Conservation (phyloP, 2,888 invertebrate species). For the Lepidocyrtoides sp. region DNA sequence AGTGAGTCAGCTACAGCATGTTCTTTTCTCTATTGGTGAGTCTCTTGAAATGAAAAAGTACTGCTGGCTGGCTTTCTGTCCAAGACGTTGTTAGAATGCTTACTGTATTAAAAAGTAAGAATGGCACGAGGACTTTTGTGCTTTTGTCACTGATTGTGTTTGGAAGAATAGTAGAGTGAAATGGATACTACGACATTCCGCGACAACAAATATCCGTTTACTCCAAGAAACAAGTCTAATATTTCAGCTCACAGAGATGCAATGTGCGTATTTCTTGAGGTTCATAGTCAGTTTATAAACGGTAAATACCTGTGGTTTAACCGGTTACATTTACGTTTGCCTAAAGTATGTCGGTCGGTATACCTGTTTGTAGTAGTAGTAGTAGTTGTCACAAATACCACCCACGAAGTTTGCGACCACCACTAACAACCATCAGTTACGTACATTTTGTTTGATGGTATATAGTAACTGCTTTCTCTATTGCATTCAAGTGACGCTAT, state of each 20-base stretch:
- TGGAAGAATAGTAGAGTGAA: constrained; percentile 20
- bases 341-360: background rate
- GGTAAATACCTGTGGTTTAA: constrained; percentile 32
- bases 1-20: background rate
- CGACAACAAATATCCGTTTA: constrained; percentile 17
- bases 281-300: background rate
- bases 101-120: background rate
- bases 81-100: background rate
- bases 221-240: background rate
- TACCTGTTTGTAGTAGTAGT: background rate
- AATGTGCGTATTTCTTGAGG: background rate
- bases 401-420: constrained; percentile 19
- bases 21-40: background rate
- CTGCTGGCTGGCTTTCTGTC: constrained; percentile 23
- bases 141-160: constrained; percentile 64
- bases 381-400: constrained; percentile 9
- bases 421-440: constrained; percentile 22
- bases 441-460: constrained; percentile 25
- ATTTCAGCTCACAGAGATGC: background rate
- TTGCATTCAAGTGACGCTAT: background rate
- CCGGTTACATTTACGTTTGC: constrained; percentile 19
- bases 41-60: constrained; percentile 51
- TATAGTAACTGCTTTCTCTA: constrained; percentile 4
- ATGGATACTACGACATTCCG: constrained; percentile 55
- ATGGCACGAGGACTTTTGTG: constrained; percentile 28